Base-by-base conservation (phyloP, 2,797 vertebrate species). In the Harpagifer antarcticus region DNA sequence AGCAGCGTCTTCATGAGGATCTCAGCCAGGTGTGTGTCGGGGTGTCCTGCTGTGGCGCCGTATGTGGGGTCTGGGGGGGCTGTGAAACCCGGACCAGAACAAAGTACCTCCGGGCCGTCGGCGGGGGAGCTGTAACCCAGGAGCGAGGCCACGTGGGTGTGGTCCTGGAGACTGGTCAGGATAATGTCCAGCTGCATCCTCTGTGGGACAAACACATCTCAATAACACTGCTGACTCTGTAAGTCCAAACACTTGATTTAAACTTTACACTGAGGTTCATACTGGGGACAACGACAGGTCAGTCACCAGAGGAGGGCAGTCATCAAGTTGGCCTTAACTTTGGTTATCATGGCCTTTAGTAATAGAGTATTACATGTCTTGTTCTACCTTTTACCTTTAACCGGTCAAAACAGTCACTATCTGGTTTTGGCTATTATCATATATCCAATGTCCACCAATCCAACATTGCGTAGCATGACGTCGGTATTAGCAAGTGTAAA, bases 121-220 rank as follows among this genome's bases (percentile, higher is more conserved):
- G 88, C 72, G 0, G 95, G 94, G 23, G 88, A 94, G 87, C 95
- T 95, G 89, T 95, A 96, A 1, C 95, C 95, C 53, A 96, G 90
- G 10, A 96, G 90, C 0, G 95, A 96, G 9, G 95, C 95, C 77
- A 96, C 95, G 1, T 96, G 95, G 68, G 95, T 95, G 91, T 96
- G 95, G 78, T 96, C 95, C 90, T 96, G 95, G 2, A 96, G 94
- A 53, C 95, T 96, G 78, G 94, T 96, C 81, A 96, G 90, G 86
- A 96, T 95, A 69, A 96, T 96, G 88, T 96, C 95, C n/a, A 96
- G 88, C 70, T 99, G 97, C 97, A 99, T 99, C 89, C 97, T 95
- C 97, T 99, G 88, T 3, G 16, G 4, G 6, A 75, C 15, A 79
- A 0, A 72, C 16, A 54, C 20, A 74, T 16, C 60, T 48, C 48